Conservation (phyloP, 1,140 invertebrate genomes). For the Augochlora pura region DNA sequence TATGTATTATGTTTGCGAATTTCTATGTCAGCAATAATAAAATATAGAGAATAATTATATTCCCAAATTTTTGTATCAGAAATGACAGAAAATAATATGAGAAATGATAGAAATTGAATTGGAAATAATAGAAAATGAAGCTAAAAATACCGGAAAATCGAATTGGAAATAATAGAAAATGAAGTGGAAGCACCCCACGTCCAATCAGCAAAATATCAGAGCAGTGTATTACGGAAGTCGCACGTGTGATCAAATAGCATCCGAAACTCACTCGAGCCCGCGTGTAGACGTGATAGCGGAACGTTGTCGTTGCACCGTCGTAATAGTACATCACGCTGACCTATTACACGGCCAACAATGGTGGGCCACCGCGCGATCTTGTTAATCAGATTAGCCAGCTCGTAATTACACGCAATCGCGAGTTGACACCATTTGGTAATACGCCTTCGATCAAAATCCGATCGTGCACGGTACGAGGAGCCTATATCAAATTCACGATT, state of each 20-base stretch:
- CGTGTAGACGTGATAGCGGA: background rate
- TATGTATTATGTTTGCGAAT: too few species aligned
- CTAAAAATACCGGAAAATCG: too few species aligned
- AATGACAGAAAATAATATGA: too few species aligned
- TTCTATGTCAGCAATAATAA: too few species aligned
- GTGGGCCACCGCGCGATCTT: slow-evolving; percentile 40
- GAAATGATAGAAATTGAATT: too few species aligned
- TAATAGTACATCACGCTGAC: slow-evolving; percentile 39
- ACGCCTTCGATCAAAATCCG: background rate
- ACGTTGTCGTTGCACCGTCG: background rate
- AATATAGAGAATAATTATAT: too few species aligned
- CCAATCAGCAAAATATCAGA: too few species aligned
- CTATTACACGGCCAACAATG: slow-evolving; percentile 38
- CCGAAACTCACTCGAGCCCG: background rate
- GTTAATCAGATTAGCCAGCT: slow-evolving; percentile 57
- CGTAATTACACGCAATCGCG: slow-evolving; percentile 59
- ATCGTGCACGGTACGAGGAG: background rate
- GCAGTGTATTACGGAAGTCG: background rate
- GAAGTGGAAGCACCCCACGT: too few species aligned
- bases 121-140: too few species aligned
- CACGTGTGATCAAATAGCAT: background rate
- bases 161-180: too few species aligned
- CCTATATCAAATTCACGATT: slow-evolving; percentile 19
- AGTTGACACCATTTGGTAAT: slow-evolving; percentile 34
- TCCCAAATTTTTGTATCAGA: too few species aligned